phyloP scores from a whole-genome alignment of 35 echinoderm and acorn worm species.

The Diadema setosum region DNA sequence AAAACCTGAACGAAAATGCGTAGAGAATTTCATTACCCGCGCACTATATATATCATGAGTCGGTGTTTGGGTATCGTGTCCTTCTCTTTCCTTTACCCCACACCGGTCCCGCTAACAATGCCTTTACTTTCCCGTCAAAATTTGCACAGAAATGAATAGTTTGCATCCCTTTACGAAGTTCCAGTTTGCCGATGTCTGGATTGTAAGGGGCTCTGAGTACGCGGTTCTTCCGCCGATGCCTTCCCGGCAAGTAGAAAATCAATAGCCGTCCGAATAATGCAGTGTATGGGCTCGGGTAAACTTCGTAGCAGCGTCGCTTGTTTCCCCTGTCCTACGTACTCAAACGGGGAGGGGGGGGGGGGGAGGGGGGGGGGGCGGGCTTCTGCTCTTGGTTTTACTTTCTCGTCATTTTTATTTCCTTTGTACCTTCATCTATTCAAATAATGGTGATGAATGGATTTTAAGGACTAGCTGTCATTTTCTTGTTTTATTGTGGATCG shows the following conservation, averaged over 20 bases:
- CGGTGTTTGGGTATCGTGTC: not conserved
- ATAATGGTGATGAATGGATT: too few species aligned
- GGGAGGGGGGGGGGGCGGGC: too few species aligned
- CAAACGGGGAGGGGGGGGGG: not conserved
- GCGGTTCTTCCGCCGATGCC: not conserved
- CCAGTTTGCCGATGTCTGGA: not conserved
- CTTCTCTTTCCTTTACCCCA: not conserved
- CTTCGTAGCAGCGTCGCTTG: not conserved
- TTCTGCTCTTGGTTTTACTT: too few species aligned
- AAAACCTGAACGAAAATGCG: too few species aligned
- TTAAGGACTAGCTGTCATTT: not conserved
- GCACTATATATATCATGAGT: not conserved
- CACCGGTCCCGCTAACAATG: not conserved
- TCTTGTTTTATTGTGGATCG: not conserved
- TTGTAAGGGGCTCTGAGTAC: not conserved
- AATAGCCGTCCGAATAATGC: not conserved
- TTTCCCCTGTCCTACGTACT: not conserved
- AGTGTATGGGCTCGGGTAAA: not conserved
- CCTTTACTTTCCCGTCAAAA: not conserved
- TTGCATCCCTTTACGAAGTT: not conserved
- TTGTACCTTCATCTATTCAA: too few species aligned
- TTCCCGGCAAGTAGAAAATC: not conserved
- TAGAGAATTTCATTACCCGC: constrained; percentile 1
- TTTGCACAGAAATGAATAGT: constrained; percentile 30
- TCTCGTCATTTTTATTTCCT: too few species aligned